Percentiles rank a stretch among this genome's conserved stretches.
Conservation (phyloP, 2,888 invertebrate species). For the Escarpia spicata region DNA sequence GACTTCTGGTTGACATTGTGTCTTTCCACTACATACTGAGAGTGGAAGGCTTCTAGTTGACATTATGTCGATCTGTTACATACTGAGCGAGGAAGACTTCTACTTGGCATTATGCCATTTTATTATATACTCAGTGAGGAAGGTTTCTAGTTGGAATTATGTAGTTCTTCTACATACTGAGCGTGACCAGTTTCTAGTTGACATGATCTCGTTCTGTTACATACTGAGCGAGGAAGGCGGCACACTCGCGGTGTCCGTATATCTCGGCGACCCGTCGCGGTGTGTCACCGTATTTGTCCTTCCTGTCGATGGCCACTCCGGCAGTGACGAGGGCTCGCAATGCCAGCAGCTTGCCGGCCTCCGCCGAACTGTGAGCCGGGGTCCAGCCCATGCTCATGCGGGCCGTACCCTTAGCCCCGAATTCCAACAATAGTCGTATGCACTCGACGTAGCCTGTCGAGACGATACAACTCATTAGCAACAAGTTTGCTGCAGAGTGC, state of each 20-base stretch:
- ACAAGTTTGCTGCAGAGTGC: not conserved
- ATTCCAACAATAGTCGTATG: slow-evolving; percentile 55
- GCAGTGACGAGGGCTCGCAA: slow-evolving; percentile 54
- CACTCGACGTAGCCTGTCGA: slow-evolving; percentile 58
- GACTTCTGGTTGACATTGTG: too few species aligned
- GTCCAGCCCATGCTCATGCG: slow-evolving; percentile 58
- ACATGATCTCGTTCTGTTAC: slow-evolving; percentile 31
- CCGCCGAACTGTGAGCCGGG: slow-evolving; percentile 61
- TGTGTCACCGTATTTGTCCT: slow-evolving; percentile 57
- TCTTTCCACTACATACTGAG: too few species aligned
- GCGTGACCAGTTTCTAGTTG: too few species aligned
- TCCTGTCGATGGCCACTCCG: slow-evolving; percentile 49
- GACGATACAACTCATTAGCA: not conserved
- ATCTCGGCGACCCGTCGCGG: slow-evolving; percentile 54
- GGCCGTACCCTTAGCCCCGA: slow-evolving; percentile 54
- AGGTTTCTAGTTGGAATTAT: slow-evolving; percentile 34
- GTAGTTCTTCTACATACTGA: too few species aligned
- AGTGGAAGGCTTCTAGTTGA: too few species aligned
- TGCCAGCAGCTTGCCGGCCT: slow-evolving; percentile 54
- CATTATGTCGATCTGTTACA: too few species aligned
- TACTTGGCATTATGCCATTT: not conserved
- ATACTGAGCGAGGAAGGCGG: slow-evolving; percentile 54
- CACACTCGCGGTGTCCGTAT: slow-evolving; percentile 57
- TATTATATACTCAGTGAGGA: slow-evolving; percentile 52
- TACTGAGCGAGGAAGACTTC: too few species aligned